phyloP scores from a whole-genome alignment of 2,888 invertebrate species.

The Lampropteryx suffumata region DNA sequence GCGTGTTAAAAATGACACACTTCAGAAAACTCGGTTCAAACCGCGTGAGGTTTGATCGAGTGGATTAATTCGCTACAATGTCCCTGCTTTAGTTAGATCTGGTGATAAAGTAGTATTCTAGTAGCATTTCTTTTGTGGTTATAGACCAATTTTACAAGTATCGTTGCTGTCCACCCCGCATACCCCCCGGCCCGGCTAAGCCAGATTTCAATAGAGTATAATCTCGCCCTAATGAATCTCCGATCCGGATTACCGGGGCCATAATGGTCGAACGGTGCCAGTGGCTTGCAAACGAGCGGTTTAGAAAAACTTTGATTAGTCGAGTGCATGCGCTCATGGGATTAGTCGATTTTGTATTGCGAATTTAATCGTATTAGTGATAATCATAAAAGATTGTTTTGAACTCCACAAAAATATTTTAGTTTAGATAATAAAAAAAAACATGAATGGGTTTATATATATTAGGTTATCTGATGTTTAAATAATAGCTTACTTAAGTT shows the following conservation, averaged over 20 bases:
- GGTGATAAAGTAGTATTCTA: no score
- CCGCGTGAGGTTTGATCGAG: no score
- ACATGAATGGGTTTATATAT: no score
- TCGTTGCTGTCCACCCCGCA: constrained; percentile 9
- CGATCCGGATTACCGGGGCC: constrained; percentile 79
- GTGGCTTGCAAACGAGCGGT: constrained; percentile 66
- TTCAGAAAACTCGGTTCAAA: no score
- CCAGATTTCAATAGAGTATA: constrained; percentile 83
- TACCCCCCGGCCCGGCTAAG: constrained; percentile 60
- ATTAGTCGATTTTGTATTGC: constrained; percentile 15
- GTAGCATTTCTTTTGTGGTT: no score
- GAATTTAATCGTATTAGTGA: constrained; percentile 7
- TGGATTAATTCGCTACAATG: no score
- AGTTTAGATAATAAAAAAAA: no score
- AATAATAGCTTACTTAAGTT: no score
- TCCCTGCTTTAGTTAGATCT: no score
- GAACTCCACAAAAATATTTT: neutral
- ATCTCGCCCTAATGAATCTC: constrained; percentile 83
- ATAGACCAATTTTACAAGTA: constrained; percentile 26
- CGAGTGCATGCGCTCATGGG: constrained; percentile 41
- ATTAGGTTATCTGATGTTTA: no score
- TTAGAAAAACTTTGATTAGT: constrained; percentile 75
- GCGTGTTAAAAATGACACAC: no score
- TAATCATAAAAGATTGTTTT: constrained; percentile 2
- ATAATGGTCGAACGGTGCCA: constrained; percentile 68